phyloP scores from a whole-genome alignment of 2,888 invertebrate species.

The Epirrhoe tristata region DNA sequence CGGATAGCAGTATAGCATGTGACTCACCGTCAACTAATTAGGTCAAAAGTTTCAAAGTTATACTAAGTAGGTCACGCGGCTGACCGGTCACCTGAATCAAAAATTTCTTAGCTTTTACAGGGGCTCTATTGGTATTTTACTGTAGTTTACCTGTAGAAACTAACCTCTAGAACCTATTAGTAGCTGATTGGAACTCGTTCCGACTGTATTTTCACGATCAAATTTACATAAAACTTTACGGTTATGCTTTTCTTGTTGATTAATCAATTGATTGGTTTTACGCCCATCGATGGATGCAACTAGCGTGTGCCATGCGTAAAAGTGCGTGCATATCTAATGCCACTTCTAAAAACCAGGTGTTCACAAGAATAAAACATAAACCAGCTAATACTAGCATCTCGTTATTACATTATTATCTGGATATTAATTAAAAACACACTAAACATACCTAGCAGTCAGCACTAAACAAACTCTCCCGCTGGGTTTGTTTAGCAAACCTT shows the following conservation, averaged over 20 bases:
- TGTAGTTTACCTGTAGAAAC: not conserved
- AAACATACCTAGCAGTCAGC: too few species aligned
- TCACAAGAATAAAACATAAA: too few species aligned
- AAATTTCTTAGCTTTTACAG: not conserved
- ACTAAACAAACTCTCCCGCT: too few species aligned
- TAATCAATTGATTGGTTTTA: not conserved
- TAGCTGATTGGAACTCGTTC: conserved; percentile 4
- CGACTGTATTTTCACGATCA: not conserved
- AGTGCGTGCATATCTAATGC: not conserved
- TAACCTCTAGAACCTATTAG: not conserved
- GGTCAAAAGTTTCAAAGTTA: not conserved
- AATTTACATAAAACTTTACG: conserved; percentile 1
- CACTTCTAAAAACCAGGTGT: not conserved
- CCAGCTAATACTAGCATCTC: too few species aligned
- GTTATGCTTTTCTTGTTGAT: not conserved
- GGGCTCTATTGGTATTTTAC: not conserved
- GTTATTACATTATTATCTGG: too few species aligned
- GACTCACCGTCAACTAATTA: not conserved
- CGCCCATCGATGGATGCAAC: not conserved
- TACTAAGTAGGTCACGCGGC: not conserved
- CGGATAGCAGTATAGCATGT: too few species aligned
- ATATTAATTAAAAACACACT: too few species aligned
- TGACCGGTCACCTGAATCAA: not conserved
- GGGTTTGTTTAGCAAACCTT: too few species aligned
- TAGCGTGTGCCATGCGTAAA: not conserved